A percentile compares a stretch with the other conserved stretches of the same genome.
Conservation (phyloP, 2,888 invertebrate genomes). For the Morinoia aosen region DNA sequence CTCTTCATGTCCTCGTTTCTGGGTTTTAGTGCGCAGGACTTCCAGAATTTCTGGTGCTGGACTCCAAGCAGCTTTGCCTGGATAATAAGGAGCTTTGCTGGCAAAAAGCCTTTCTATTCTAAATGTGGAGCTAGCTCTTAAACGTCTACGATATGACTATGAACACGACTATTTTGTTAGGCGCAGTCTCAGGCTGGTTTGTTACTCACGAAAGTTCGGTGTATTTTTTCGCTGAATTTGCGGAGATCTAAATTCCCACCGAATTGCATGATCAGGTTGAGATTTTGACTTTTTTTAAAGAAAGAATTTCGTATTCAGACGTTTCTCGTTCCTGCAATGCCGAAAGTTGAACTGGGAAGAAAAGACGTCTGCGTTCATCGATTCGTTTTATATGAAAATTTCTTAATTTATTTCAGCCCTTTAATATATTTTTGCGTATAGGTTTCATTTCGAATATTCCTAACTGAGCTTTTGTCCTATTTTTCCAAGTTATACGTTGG, state of each 20-base stretch:
- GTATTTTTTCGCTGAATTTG: background rate
- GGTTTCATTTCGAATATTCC: too few relatives aligned
- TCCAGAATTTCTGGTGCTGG: background rate
- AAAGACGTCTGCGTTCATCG: background rate
- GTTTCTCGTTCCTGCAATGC: background rate
- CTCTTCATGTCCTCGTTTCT: slow-evolving; percentile 7
- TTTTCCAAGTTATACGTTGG: too few relatives aligned
- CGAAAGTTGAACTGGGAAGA: background rate
- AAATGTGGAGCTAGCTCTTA: background rate
- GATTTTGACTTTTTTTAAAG: background rate
- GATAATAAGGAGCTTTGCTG: slow-evolving; percentile 30
- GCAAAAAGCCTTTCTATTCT: background rate
- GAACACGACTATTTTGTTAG: background rate
- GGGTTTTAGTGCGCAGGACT: background rate
- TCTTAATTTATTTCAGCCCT: too few relatives aligned
- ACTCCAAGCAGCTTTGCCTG: slow-evolving; percentile 13
- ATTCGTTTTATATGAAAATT: background rate
- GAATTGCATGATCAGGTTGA: background rate
- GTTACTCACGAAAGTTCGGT: background rate
- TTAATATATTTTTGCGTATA: too few relatives aligned
- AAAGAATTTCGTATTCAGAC: background rate
- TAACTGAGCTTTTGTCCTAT: too few relatives aligned
- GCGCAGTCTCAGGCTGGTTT: background rate
- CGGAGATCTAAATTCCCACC: background rate
- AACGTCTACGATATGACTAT: background rate